Conservation (phyloP, 2,888 invertebrate genomes). For the Idaea aversata region DNA sequence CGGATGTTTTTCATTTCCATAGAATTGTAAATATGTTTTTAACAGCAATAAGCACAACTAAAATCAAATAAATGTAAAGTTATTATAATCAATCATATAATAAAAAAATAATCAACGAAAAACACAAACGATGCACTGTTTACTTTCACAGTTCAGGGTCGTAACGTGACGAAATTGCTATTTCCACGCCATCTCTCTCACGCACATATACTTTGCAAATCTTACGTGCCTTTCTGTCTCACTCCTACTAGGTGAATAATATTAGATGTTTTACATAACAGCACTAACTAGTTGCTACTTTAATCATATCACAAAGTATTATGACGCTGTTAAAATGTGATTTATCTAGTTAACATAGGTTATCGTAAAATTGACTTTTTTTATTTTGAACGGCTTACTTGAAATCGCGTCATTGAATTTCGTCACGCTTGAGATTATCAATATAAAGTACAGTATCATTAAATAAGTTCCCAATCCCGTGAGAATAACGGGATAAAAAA, state of each 20-base stretch:
- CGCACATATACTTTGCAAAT: conserved; percentile 19
- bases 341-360: conserved; percentile 55
- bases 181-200: conserved; percentile 37
- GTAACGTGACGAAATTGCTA: conserved; percentile 35
- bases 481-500: too few species aligned
- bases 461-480: too few species aligned
- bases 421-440: conserved; percentile 10
- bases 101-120: too few species aligned
- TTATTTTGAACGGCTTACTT: conserved; percentile 2
- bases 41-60: too few species aligned
- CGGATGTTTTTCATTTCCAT: too few species aligned
- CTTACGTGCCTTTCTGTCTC: conserved; percentile 37
- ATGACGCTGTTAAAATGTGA: conserved; percentile 67
- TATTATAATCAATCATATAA: too few species aligned
- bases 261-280: conserved; percentile 57
- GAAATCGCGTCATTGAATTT: not conserved
- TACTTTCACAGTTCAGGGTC: conserved; percentile 69
- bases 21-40: too few species aligned
- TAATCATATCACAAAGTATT: conserved; percentile 57
- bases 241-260: conserved; percentile 58
- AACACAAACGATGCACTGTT: conserved; percentile 47
- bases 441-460: conserved; percentile 18
- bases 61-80: too few species aligned
- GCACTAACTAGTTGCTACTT: conserved; percentile 64
- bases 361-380: conserved; percentile 32